Evolutionary conservation across 2,113 vertebrate species (phyloP).

Genomic region (Noturus placidus): DNA sequence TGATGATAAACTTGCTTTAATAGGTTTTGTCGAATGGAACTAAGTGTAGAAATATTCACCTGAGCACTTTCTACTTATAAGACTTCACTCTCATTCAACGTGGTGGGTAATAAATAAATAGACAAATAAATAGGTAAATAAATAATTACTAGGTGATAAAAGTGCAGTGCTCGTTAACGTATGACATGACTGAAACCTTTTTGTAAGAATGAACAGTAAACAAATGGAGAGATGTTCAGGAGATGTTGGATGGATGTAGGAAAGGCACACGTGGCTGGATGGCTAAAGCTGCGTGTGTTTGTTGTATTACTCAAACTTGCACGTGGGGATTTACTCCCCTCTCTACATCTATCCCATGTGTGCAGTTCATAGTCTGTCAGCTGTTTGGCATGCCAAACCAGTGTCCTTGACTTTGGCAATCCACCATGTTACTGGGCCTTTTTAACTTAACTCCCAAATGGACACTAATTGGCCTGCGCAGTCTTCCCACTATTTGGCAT

Average conservation of each 20-base stretch:
- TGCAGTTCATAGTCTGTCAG: conserved; percentile 1
- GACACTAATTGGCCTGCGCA: conserved; percentile 16
- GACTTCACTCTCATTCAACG: conserved; percentile 19
- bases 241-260: conserved; percentile 44
- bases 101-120: conserved; percentile 34
- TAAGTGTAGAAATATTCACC: conserved; percentile 16
- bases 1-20: background rate
- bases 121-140: conserved; percentile 47
- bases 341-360: background rate
- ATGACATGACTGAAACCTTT: conserved; percentile 11
- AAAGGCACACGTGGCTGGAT: conserved; percentile 80
- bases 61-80: conserved; percentile 15
- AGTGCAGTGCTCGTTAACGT: conserved; percentile 58
- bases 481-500: conserved; percentile 11
- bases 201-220: conserved; percentile 9
- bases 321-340: background rate
- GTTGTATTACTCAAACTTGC: conserved; percentile 9
- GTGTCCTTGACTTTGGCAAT: background rate
- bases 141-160: conserved; percentile 51
- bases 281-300: conserved; percentile 70
- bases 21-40: conserved; percentile 20
- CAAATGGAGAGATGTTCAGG: conserved; percentile 28
- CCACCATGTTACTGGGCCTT: background rate
- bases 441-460: conserved; percentile 19
- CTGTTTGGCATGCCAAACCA: conserved; percentile 9